Base-by-base conservation (phyloP, 2,113 vertebrate species). In the Zosterops borbonicus region DNA sequence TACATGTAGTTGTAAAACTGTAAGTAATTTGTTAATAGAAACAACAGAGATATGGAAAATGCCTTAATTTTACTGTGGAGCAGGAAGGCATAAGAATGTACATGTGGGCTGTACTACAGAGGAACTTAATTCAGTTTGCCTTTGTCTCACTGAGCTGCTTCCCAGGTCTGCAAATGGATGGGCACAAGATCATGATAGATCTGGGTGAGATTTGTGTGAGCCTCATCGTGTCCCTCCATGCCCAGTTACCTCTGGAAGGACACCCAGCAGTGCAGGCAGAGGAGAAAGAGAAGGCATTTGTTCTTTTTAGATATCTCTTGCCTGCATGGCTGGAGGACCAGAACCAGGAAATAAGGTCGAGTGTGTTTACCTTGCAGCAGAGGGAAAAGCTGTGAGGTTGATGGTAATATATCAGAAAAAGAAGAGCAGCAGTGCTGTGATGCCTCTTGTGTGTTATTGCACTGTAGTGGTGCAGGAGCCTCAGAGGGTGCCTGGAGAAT, bases 191-290 rank as follows among this genome's bases (percentile, higher is more conserved):
- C 23, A 18, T 23, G 33, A 7, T 6, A 25, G 9, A 46, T 33
- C 5, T 29, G 53, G 39, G 12, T 59, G 73, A 63, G 31, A 35
- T 37, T 46, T 73, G 7, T 42, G 14, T 2, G 14, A 46, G 28
- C 11, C 28, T 59, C 28, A 7, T 37, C 0, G 0, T 47, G 35
- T 80, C 35, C 33, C 11, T 76, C 39, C 11, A 2, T 55, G 44
- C 33, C 35, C 49, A 21, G 33, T 77, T 81, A 28, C 49, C 9
- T 1, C 15, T 77, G 46, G 68, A 60, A 53, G 55, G 27, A 65
- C 12, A 52, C 31, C 12, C n/a, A 39, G 37, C 80, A 47, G n/a
- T 29, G 13, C 42, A 79, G 67, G 29, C 59, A 58, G 41, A 87
- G 59, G 29, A 60, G 21, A n/a, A 68, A 64, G 29, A 60, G 19